phyloP scores from a whole-genome alignment of 2,113 vertebrate genomes.

The Henicopernis longicauda region DNA sequence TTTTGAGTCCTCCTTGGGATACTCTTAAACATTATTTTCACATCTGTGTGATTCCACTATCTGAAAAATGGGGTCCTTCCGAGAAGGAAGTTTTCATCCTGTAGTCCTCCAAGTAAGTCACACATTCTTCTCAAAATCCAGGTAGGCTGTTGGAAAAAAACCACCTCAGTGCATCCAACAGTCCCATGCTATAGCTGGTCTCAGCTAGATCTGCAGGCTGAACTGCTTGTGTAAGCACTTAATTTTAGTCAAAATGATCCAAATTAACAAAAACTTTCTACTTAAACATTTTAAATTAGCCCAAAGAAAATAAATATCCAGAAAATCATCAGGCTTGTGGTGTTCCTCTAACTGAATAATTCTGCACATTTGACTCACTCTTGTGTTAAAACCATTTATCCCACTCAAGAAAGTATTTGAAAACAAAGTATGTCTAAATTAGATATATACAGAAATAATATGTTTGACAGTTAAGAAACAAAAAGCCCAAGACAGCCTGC shows the following conservation, averaged over 20 bases:
- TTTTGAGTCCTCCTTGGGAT: neutral
- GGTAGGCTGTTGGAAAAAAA: neutral
- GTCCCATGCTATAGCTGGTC: neutral
- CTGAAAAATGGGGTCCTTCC: neutral
- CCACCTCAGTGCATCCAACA: neutral
- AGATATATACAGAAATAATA: neutral
- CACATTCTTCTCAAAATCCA: neutral
- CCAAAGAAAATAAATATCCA: neutral
- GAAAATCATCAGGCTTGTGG: neutral
- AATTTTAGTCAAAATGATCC: neutral
- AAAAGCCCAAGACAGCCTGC: neutral
- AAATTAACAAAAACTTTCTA: neutral
- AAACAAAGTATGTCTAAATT: neutral
- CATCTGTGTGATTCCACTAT: no score
- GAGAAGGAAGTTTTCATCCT: neutral
- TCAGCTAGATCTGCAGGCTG: neutral
- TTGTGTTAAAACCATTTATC: neutral
- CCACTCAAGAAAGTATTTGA: neutral
- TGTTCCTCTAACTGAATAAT: neutral
- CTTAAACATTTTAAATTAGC: neutral
- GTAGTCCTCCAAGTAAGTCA: neutral
- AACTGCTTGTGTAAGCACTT: neutral
- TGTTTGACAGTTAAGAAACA: neutral
- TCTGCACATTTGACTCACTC: neutral
- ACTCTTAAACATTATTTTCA: neutral